These are phyloP conservation scores for Ptychobarbus kaznakovi DNA, from an alignment of 2,797 vertebrate species.

Conservation along the genomic window DNA sequence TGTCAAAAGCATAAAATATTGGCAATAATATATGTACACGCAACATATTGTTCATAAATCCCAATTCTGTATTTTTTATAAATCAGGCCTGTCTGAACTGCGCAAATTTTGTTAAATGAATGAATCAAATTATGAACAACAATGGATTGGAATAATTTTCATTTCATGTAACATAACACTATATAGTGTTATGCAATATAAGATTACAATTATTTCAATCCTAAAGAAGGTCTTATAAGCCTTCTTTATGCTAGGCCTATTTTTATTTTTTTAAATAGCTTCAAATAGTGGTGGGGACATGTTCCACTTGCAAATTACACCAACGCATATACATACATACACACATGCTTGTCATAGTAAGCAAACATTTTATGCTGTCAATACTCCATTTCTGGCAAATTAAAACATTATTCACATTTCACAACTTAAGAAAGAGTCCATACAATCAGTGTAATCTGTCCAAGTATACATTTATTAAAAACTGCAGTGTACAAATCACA, in stretches of 20 bases:
- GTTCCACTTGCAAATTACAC: background rate
- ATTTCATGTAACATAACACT: no score
- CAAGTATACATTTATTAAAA: slow-evolving; percentile 65
- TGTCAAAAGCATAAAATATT: no score
- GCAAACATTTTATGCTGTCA: background rate
- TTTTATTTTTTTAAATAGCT: background rate
- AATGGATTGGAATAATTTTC: background rate
- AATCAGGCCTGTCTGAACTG: no score
- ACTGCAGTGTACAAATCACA: slow-evolving; percentile 74
- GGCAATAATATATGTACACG: no score
- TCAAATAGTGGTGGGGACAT: background rate
- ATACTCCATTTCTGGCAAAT: background rate
- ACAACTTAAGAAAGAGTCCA: background rate
- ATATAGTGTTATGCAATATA: no score
- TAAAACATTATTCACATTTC: background rate
- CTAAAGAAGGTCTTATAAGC: no score
- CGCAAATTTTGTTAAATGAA: background rate
- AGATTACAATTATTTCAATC: no score
- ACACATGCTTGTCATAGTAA: background rate
- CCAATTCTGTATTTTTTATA: no score
- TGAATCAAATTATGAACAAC: background rate
- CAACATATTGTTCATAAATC: no score
- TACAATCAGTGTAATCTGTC: background rate
- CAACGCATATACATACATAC: background rate
- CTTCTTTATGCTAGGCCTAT: background rate